Evolutionary conservation across 2,888 invertebrate genomes (phyloP).

Genomic region (Acleris cristana): DNA sequence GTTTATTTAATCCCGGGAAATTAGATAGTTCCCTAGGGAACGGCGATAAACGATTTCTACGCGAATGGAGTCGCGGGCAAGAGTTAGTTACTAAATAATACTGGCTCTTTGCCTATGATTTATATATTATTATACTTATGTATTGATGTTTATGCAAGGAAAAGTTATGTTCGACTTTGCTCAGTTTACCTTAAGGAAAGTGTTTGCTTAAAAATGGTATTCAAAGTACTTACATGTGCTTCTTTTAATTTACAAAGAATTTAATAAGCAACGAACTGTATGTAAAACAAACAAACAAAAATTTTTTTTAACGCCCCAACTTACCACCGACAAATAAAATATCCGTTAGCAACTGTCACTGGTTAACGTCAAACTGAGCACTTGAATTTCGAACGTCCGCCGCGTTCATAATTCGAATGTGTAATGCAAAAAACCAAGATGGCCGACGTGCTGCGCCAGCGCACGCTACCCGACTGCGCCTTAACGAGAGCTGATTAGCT

Average conservation of each 20-base stretch:
- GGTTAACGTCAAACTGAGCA: constrained; percentile 66
- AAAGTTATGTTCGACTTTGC: constrained; percentile 6
- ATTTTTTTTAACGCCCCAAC: constrained; percentile 1
- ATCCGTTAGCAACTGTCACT: constrained; percentile 75
- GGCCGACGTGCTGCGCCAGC: constrained; percentile 63
- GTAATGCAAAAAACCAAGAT: constrained; percentile 52
- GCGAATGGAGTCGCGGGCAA: no score
- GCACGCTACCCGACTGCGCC: constrained; percentile 81
- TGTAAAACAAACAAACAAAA: not conserved
- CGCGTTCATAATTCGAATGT: constrained; percentile 63
- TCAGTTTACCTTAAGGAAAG: constrained; percentile 1
- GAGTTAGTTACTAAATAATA: not conserved
- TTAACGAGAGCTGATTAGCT: constrained; percentile 86
- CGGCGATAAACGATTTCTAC: no score
- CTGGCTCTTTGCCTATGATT: constrained; percentile 1
- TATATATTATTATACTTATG: not conserved
- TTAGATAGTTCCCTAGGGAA: no score
- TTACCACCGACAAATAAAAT: constrained; percentile 41
- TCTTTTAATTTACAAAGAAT: not conserved
- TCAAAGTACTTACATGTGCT: not conserved
- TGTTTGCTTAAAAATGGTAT: no score
- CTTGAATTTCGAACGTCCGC: constrained; percentile 56
- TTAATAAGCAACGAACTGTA: no score
- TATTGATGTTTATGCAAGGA: constrained; percentile 10
- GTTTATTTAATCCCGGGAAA: no score